Evolutionary conservation across 2,888 invertebrate species (phyloP), one percentile per base, ranked within the genome.

Genomic region (Hypselothyrea guttata): DNA sequence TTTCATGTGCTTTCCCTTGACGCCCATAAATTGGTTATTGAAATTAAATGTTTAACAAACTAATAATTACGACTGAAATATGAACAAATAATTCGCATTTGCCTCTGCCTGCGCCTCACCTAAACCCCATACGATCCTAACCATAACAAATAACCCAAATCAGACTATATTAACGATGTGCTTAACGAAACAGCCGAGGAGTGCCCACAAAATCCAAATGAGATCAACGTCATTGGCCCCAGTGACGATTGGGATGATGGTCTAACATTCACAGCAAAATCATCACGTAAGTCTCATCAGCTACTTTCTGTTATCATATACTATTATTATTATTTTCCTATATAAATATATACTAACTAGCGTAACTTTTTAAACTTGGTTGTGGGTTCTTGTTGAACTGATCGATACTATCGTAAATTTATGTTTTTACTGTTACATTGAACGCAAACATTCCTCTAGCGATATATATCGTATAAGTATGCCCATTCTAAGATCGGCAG

Each of bases 231-330:
- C 47, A 72, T 74, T 64, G 91, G 91, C 71, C 92, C 92, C 45
- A 91, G 90, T 73, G 94, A 94, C 74, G 96, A 96, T 86, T 93
- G 94, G 93, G 96, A 96, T 89, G 95, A 95, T 90, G 96, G 96
- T 86, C 95, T 97, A 78, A 96, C 95, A 70, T 97, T 97, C 89
- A 96, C 96, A 83, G 97, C 96, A 64, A 95, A 95, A 91, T 94
- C 95, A 89, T 94, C 94, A 90, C 95, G 96, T 96, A 94, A 94
- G 94, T 67, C 35, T n/a, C 38, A 63, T 53, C 8, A 16, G 44
- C 54, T 49, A 44, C n/a, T 62, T 7, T 18, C 49, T 63, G 54
- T 51, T 33, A 47, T 12, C 12, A 22, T 35, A 15, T 59, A 15
- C 37, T 34, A 45, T 7, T 28, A 31, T 30, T 28, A 48, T 54